phyloP scores from a whole-genome alignment of 1,140 invertebrate species.

The Galleria mellonella region DNA sequence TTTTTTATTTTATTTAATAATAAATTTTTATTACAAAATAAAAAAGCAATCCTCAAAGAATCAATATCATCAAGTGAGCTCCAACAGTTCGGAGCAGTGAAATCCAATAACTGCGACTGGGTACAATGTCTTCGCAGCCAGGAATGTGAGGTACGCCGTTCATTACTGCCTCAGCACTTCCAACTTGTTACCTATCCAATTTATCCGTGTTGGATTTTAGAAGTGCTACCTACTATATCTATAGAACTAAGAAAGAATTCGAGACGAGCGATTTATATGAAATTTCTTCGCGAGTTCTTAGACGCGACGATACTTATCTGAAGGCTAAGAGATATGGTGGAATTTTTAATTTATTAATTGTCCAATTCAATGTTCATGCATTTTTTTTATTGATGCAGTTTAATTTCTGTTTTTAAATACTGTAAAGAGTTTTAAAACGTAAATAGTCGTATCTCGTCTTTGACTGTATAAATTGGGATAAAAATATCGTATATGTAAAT shows the following conservation, averaged over 20 bases:
- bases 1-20: background rate
- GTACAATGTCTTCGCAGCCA: slow-evolving; percentile 34
- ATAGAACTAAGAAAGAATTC: slow-evolving; percentile 2
- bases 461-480: too few relatives aligned
- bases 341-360: too few relatives aligned
- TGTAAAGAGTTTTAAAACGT: too few relatives aligned
- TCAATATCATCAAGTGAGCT: slow-evolving; percentile 3
- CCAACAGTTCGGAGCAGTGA: slow-evolving; percentile 16
- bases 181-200: slow-evolving; percentile 58
- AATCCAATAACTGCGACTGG: slow-evolving; percentile 55
- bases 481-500: too few relatives aligned
- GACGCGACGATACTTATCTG: background rate
- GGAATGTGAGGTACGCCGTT: slow-evolving; percentile 50
- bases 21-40: background rate
- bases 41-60: background rate
- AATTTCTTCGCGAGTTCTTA: slow-evolving; percentile 34
- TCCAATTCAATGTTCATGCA: too few relatives aligned
- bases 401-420: too few relatives aligned
- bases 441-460: too few relatives aligned
- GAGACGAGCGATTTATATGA: slow-evolving; percentile 29
- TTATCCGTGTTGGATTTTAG: slow-evolving; percentile 44
- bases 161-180: slow-evolving; percentile 46
- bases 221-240: slow-evolving; percentile 14
- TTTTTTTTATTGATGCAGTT: too few relatives aligned
- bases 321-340: too few relatives aligned